Conservation (phyloP, 1,140 invertebrate genomes). For the Caenorhabditis brenneri region DNA sequence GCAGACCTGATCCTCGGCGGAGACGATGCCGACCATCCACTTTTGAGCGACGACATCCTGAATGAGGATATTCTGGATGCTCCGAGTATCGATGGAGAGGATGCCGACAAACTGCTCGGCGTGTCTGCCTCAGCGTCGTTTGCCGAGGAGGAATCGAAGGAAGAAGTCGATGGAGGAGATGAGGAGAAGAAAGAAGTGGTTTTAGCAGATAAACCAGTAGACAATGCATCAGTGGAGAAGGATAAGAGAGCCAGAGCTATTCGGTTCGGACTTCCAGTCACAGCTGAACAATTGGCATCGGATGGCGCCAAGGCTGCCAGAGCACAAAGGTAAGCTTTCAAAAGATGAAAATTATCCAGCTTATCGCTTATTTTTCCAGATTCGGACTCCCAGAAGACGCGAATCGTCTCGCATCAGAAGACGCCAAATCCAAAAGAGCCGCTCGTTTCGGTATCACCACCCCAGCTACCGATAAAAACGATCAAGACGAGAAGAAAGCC, state of each 20-base stretch:
- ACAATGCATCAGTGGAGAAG: background rate
- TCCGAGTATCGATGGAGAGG: background rate
- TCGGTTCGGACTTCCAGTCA: background rate
- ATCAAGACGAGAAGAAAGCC: background rate
- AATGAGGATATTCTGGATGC: conserved; percentile 19
- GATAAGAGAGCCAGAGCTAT: background rate
- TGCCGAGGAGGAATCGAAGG: background rate
- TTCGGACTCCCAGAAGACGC: background rate
- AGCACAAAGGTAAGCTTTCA: background rate
- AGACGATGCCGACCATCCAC: background rate
- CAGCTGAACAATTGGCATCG: background rate
- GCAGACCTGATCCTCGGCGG: background rate
- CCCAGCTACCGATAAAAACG: background rate
- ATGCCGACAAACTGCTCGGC: background rate
- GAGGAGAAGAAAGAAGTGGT: background rate
- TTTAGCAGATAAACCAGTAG: background rate
- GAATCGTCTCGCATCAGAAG: background rate
- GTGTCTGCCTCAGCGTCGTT: background rate
- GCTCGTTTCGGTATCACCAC: background rate
- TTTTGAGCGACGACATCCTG: background rate
- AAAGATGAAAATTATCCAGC: background rate
- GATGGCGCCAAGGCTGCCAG: background rate
- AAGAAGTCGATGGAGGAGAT: background rate
- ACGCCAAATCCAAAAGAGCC: background rate
- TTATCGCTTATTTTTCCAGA: background rate